These are phyloP conservation scores for Silurus glanis DNA, from an alignment of 2,113 vertebrate species.

Conservation along the genomic window DNA sequence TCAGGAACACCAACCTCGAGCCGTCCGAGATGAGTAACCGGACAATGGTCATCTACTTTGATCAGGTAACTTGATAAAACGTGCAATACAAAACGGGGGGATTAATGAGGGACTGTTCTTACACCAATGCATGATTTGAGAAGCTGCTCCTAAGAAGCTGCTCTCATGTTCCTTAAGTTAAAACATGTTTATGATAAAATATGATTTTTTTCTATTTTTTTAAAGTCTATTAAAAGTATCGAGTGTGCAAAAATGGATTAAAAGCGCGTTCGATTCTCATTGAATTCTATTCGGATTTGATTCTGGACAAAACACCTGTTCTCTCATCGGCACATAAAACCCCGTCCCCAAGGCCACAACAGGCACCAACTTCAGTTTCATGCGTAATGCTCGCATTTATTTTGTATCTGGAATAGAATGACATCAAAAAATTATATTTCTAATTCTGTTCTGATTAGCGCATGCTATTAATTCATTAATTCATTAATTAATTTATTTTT, in stretches of 20 bases:
- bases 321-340: neutral
- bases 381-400: neutral
- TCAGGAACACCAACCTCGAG: constrained; percentile 96
- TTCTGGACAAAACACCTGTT: neutral
- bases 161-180: neutral
- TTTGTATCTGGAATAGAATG: neutral
- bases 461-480: neutral
- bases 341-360: too few species aligned
- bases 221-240: neutral
- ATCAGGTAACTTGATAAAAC: constrained; percentile 77
- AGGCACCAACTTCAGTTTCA: neutral
- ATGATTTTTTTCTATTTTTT: neutral
- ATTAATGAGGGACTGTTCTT: neutral
- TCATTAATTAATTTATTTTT: neutral
- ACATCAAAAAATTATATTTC: neutral
- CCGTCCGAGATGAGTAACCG: constrained; percentile 98
- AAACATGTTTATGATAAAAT: too few species aligned
- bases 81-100: neutral
- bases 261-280: neutral
- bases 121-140: too few species aligned
- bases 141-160: neutral
- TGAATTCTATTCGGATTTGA: neutral
- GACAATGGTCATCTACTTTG: constrained; percentile 96
- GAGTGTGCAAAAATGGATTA: neutral
- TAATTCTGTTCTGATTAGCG: neutral